Evolutionary conservation across 2,113 vertebrate species (phyloP).

Genomic region (Triplophysa rosa): DNA sequence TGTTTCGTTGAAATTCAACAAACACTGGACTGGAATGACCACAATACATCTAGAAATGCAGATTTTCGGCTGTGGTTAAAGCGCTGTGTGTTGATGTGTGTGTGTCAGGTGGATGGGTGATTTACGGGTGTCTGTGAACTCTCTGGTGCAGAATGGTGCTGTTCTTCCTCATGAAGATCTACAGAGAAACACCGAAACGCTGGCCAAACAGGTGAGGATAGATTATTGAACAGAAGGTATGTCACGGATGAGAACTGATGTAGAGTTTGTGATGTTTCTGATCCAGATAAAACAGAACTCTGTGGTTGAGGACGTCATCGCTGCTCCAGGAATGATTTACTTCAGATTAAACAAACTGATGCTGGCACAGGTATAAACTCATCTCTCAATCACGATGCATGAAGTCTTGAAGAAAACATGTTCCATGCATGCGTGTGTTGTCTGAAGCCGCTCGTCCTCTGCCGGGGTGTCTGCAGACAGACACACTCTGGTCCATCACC

Average conservation of each 20-base stretch:
- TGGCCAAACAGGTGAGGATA: conserved; percentile 74
- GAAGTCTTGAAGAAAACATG: too few species aligned
- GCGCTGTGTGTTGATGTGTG: background rate
- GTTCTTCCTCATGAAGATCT: conserved; percentile 64
- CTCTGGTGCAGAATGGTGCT: conserved; percentile 66
- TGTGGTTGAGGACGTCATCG: conserved; percentile 81
- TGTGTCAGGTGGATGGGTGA: conserved; percentile 75
- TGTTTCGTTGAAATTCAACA: too few species aligned
- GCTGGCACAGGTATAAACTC: conserved; percentile 80
- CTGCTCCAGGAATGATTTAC: conserved; percentile 76
- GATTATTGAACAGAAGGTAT: too few species aligned
- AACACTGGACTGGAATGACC: too few species aligned
- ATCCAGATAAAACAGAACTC: conserved; percentile 80
- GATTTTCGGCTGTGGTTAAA: too few species aligned
- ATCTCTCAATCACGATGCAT: too few species aligned
- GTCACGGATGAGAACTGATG: background rate
- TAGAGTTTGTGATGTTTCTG: background rate
- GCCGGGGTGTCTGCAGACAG: too few species aligned
- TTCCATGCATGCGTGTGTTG: too few species aligned
- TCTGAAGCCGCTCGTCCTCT: too few species aligned
- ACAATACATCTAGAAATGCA: too few species aligned
- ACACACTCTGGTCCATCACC: too few species aligned
- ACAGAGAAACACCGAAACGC: conserved; percentile 71
- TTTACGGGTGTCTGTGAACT: conserved; percentile 79
- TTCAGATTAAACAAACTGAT: conserved; percentile 85